phyloP scores from a whole-genome alignment of 2,888 invertebrate species.

The Pomacea canaliculata region DNA sequence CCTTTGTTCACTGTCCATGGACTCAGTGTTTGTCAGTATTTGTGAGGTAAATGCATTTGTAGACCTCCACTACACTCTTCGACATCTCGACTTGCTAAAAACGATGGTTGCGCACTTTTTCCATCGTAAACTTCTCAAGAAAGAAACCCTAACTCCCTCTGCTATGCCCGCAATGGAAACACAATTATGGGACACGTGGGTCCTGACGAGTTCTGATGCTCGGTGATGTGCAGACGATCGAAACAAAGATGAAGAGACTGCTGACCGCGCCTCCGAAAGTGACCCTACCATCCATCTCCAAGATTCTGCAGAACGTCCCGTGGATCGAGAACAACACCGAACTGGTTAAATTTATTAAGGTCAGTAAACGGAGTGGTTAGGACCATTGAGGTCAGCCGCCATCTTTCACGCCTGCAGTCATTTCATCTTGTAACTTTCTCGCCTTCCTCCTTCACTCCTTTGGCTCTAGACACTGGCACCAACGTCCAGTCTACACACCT shows the following conservation, averaged over 20 bases:
- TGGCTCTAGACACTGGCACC: not conserved
- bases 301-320: conserved; percentile 61
- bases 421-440: not conserved
- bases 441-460: not conserved
- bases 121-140: no score
- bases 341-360: conserved; percentile 65
- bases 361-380: conserved; percentile 22
- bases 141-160: no score
- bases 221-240: conserved; percentile 67
- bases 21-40: no score
- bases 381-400: not conserved
- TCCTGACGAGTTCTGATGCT: no score
- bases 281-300: conserved; percentile 65
- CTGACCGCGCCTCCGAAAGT: conserved; percentile 69
- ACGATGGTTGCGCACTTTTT: no score
- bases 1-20: no score
- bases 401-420: not conserved
- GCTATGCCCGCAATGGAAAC: no score
- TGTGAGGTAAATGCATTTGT: no score
- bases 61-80: no score
- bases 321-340: conserved; percentile 65
- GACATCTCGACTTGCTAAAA: no score
- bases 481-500: not conserved
- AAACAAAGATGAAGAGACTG: conserved; percentile 68
- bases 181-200: no score